Percentiles rank a stretch among this genome's conserved stretches.
phyloP scores from a whole-genome alignment of 2,797 vertebrate genomes.

The Anolis apletophallus region DNA sequence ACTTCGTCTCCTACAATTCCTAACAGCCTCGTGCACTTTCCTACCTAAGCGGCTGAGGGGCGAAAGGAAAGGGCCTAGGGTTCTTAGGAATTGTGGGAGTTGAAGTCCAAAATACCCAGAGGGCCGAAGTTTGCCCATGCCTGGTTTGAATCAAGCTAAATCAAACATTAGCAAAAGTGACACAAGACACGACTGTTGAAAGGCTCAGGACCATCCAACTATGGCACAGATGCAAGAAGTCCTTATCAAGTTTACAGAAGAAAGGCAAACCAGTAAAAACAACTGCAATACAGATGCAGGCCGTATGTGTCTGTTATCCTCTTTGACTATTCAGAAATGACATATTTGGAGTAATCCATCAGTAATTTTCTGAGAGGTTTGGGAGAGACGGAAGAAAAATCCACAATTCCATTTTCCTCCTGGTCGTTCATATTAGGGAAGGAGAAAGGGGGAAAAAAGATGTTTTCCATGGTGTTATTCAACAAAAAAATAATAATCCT shows the following conservation, averaged over 20 bases:
- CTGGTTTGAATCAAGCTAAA: slow-evolving; percentile 27
- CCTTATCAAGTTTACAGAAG: background rate
- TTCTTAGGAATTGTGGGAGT: too few relatives aligned
- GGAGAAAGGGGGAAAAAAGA: background rate
- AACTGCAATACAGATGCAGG: slow-evolving; percentile 14
- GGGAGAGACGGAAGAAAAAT: slow-evolving; percentile 46
- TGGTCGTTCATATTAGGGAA: slow-evolving; percentile 16
- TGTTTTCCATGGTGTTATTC: slow-evolving; percentile 11
- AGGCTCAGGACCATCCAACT: slow-evolving; percentile 3
- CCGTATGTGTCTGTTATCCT: slow-evolving; percentile 45
- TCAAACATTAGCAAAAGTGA: slow-evolving; percentile 36
- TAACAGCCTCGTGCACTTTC: too few relatives aligned
- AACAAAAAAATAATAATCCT: slow-evolving; percentile 4
- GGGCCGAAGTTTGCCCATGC: too few relatives aligned
- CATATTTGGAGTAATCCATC: slow-evolving; percentile 34
- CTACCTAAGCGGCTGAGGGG: too few relatives aligned
- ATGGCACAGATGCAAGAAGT: slow-evolving; percentile 34
- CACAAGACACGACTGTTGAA: slow-evolving; percentile 47
- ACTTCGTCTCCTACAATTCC: too few relatives aligned
- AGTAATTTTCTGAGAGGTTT: slow-evolving; percentile 52
- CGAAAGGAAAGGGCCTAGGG: too few relatives aligned
- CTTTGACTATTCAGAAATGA: slow-evolving; percentile 40
- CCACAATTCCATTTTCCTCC: slow-evolving; percentile 63
- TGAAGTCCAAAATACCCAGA: too few relatives aligned
- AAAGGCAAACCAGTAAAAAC: slow-evolving; percentile 39